A percentile compares a stretch with the other conserved stretches of the same genome.
Evolutionary conservation across 2,888 invertebrate genomes (phyloP).

Genomic region (Polydrusus pterygomalis): DNA sequence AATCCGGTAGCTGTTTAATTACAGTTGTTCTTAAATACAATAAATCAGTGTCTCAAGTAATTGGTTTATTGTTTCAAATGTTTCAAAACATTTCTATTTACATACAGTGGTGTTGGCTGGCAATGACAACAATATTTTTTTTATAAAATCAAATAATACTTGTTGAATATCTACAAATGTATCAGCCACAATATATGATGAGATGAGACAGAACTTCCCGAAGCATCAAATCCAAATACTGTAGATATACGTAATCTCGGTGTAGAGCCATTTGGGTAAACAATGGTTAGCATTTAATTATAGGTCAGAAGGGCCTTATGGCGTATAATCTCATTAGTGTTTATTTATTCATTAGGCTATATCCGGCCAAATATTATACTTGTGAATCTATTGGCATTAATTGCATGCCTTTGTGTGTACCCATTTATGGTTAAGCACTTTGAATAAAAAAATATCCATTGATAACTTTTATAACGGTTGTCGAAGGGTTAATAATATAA

Average conservation of each 20-base stretch:
- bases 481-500: too few relatives aligned
- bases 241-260: constrained; percentile 12
- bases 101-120: too few relatives aligned
- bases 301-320: constrained; percentile 35
- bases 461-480: constrained; percentile 3
- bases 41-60: too few relatives aligned
- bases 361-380: constrained; percentile 41
- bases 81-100: too few relatives aligned
- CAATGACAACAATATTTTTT: too few relatives aligned
- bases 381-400: constrained; percentile 43
- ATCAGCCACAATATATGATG: not conserved
- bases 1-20: too few relatives aligned
- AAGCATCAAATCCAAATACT: constrained; percentile 1
- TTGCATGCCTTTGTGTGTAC: constrained; percentile 23
- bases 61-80: too few relatives aligned
- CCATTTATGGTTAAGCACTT: constrained; percentile 2
- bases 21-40: too few relatives aligned
- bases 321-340: constrained; percentile 34
- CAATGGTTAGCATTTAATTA: constrained; percentile 39
- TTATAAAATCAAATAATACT: too few relatives aligned
- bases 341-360: constrained; percentile 44
- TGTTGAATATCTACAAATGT: too few relatives aligned
- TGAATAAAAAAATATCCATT: constrained; percentile 14
- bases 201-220: not conserved
- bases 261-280: constrained; percentile 19